phyloP scores from a whole-genome alignment of 2,888 invertebrate genomes.

The Coleophora deauratella region DNA sequence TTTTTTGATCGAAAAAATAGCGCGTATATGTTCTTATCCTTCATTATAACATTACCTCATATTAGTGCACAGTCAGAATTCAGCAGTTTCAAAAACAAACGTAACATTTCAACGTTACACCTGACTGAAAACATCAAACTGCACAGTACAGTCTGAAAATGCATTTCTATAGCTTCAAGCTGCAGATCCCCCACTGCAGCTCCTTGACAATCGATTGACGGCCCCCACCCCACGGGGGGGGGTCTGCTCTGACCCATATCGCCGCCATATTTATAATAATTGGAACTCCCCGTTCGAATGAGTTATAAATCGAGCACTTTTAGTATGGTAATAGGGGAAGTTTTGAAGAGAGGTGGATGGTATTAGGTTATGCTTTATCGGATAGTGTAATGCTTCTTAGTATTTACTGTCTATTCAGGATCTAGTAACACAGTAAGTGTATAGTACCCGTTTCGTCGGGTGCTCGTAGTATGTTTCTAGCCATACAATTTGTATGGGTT shows the following conservation, averaged over 20 bases:
- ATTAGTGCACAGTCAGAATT: too few species aligned
- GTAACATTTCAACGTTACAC: background rate
- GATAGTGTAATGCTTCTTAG: too few species aligned
- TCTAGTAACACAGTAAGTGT: too few species aligned
- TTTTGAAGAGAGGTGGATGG: background rate
- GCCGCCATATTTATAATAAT: conserved; percentile 71
- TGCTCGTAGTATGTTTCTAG: too few species aligned
- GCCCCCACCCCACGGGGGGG: conserved; percentile 28
- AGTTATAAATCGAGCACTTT: conserved; percentile 25
- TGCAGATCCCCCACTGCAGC: conserved; percentile 45
- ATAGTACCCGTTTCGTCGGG: too few species aligned
- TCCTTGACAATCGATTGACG: conserved; percentile 76
- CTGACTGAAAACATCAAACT: background rate
- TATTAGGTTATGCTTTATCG: too few species aligned
- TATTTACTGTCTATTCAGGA: too few species aligned
- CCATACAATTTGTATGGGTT: too few species aligned
- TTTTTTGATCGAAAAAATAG: too few species aligned
- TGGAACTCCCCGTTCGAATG: conserved; percentile 43
- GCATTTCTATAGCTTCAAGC: conserved; percentile 20
- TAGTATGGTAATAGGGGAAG: conserved; percentile 19
- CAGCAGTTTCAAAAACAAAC: background rate
- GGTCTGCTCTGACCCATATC: conserved; percentile 59
- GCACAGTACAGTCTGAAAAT: conserved; percentile 13
- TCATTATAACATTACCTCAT: too few species aligned
- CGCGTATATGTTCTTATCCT: too few species aligned